phyloP scores from a whole-genome alignment of 1,140 invertebrate genomes.

The Megathymus violae region DNA sequence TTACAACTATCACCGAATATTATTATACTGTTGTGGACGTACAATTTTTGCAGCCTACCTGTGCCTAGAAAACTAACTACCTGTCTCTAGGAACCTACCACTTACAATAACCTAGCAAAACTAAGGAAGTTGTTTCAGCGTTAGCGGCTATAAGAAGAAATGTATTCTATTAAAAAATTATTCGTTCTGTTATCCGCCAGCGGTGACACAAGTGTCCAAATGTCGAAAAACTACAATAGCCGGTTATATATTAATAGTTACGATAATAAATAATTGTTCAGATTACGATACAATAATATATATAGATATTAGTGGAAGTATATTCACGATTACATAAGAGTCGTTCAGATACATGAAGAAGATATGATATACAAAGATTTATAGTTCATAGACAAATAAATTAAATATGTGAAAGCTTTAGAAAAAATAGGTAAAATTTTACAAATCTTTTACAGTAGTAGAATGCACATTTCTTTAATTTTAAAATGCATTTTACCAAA shows the following conservation, averaged over 20 bases:
- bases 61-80: conserved; percentile 18
- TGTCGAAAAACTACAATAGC: conserved; percentile 19
- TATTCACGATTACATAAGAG: neutral
- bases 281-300: neutral
- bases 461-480: neutral
- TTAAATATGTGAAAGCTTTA: neutral
- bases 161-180: conserved; percentile 1
- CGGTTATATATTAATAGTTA: conserved; percentile 21
- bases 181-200: neutral
- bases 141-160: neutral
- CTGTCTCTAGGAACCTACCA: conserved; percentile 26
- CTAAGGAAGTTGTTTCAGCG: conserved; percentile 1
- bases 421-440: neutral
- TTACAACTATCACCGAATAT: conserved; percentile 44
- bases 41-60: conserved; percentile 44
- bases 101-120: conserved; percentile 28
- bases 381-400: neutral
- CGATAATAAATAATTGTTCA: conserved; percentile 2
- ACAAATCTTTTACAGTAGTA: neutral
- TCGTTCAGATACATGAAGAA: neutral
- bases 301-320: neutral
- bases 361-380: no score
- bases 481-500: no score
- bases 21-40: conserved; percentile 43
- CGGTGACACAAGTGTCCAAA: conserved; percentile 1